Evolutionary conservation across 2,797 vertebrate species (phyloP).

Genomic region (Petrocephalus sullivani): DNA sequence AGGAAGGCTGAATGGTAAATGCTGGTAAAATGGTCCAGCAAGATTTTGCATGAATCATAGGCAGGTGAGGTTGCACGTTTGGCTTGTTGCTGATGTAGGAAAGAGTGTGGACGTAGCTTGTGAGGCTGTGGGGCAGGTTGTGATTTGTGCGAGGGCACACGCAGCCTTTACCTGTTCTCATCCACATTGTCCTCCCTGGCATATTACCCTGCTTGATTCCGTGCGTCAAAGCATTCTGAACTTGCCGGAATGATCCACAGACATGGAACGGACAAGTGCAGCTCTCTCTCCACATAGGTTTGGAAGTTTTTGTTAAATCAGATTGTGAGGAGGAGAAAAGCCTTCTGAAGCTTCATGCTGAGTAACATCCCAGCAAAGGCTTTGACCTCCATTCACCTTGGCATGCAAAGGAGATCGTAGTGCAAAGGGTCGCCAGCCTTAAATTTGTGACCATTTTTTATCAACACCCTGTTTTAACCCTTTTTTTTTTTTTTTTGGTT

Average conservation of each 20-base stretch:
- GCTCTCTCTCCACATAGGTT: background rate
- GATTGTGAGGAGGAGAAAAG: background rate
- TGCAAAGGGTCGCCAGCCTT: background rate
- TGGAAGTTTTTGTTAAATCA: background rate
- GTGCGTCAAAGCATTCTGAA: background rate
- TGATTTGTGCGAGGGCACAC: background rate
- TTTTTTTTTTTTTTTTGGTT: background rate
- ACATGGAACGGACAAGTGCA: background rate
- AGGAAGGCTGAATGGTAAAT: background rate
- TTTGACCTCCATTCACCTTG: background rate
- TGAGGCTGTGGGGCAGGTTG: background rate
- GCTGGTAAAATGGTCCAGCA: background rate
- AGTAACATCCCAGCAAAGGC: background rate
- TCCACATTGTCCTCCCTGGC: background rate
- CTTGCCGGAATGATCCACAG: background rate
- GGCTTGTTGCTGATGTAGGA: background rate
- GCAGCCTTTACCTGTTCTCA: background rate
- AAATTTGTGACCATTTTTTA: background rate
- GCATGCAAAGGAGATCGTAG: background rate
- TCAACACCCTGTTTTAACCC: background rate
- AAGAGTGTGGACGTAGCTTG: background rate
- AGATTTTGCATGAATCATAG: background rate
- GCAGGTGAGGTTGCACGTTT: background rate
- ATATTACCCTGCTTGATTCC: background rate
- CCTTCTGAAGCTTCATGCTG: background rate